These are phyloP conservation scores for Odontocerum albicorne DNA, from an alignment of 2,888 invertebrate species.

Conservation along the genomic window DNA sequence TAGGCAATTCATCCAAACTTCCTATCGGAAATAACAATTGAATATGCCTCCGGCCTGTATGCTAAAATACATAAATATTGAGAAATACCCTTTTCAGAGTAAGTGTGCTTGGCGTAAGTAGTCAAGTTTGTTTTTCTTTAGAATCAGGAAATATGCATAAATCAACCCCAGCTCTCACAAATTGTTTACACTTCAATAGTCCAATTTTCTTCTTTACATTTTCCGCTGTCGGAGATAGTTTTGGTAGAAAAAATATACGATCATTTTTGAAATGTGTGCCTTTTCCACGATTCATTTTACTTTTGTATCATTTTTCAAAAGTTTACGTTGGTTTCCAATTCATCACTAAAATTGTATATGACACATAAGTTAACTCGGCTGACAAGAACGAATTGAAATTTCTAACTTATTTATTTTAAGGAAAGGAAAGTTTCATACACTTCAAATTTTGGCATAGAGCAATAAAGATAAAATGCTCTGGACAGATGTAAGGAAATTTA, in stretches of 20 bases:
- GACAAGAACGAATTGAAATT: no score
- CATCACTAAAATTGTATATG: no score
- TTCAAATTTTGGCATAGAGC: no score
- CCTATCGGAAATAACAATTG: not conserved
- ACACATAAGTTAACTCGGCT: no score
- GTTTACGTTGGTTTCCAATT: not conserved
- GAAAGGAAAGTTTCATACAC: no score
- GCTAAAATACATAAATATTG: not conserved
- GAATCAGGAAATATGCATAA: constrained; percentile 1
- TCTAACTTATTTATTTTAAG: no score
- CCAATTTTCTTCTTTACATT: not conserved
- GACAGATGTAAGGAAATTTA: no score
- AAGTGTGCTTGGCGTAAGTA: not conserved
- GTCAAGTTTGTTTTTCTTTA: not conserved
- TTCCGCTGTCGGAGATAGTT: no score
- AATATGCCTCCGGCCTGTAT: not conserved
- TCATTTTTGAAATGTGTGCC: no score
- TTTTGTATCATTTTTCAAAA: not conserved
- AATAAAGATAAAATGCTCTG: no score
- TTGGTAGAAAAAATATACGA: no score
- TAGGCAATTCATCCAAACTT: not conserved
- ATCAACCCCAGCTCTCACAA: not conserved
- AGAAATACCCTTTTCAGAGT: not conserved
- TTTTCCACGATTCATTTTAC: not conserved
- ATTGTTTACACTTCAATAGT: not conserved